Percentiles rank a stretch among this genome's conserved stretches.
These are phyloP conservation scores for Psettodes erumei DNA, from an alignment of 2,113 vertebrate genomes.

Conservation along the genomic window DNA sequence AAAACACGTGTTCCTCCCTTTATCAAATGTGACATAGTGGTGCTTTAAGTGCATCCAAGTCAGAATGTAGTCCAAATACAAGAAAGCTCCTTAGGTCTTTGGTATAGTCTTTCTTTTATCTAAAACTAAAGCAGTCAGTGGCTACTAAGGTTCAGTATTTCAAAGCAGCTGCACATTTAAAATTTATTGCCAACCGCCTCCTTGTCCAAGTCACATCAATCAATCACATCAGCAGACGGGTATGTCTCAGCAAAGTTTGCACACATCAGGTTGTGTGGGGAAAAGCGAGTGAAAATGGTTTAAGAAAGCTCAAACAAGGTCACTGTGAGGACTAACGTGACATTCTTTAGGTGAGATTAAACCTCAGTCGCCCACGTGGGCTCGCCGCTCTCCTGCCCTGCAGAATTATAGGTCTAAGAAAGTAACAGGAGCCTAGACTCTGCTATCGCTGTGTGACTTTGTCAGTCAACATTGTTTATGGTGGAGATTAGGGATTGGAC, in stretches of 20 bases:
- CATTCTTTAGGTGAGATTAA: slow-evolving; percentile 60
- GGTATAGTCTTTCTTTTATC: not conserved
- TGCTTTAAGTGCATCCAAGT: not conserved
- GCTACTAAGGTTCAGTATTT: not conserved
- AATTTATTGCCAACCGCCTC: not conserved
- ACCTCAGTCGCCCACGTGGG: slow-evolving; percentile 22
- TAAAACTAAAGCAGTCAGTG: not conserved
- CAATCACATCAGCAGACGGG: not conserved
- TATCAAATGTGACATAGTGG: not conserved
- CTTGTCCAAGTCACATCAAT: slow-evolving; percentile 5
- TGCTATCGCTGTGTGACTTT: slow-evolving; percentile 30
- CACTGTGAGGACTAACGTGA: slow-evolving; percentile 28
- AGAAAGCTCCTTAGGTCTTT: not conserved
- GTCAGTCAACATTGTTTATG: slow-evolving; percentile 43
- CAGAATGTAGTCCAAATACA: not conserved
- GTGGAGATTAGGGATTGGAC: slow-evolving; percentile 37
- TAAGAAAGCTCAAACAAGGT: slow-evolving; percentile 36
- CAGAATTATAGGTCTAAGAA: slow-evolving; percentile 49
- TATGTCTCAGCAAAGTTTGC: not conserved
- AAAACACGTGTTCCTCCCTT: not conserved
- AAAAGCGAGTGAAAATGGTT: slow-evolving; percentile 19
- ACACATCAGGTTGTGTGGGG: not conserved
- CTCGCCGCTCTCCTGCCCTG: slow-evolving; percentile 5
- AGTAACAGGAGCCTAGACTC: slow-evolving; percentile 38
- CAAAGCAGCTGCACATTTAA: not conserved